Evolutionary conservation across 2,797 vertebrate genomes (phyloP).

Genomic region (Lithobates sylvaticus): DNA sequence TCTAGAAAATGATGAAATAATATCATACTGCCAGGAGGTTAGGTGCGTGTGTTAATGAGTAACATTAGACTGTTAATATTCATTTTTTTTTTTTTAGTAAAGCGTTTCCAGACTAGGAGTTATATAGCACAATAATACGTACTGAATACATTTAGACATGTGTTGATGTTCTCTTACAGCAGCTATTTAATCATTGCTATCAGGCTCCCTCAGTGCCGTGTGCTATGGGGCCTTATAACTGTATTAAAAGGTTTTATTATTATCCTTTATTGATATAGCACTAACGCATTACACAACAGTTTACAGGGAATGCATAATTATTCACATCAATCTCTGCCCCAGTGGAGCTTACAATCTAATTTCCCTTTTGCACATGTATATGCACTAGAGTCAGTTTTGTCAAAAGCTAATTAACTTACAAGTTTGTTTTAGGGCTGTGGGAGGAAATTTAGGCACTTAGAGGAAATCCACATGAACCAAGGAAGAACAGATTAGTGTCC

Average conservation of each 20-base stretch:
- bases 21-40: background rate
- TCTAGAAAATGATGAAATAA: slow-evolving; percentile 17
- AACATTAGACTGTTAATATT: background rate
- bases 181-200: background rate
- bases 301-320: background rate
- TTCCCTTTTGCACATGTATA: background rate
- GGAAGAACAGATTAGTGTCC: background rate
- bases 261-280: background rate
- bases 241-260: slow-evolving; percentile 1
- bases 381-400: background rate
- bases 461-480: background rate
- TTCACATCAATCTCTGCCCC: background rate
- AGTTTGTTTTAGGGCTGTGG: background rate
- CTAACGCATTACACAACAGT: background rate
- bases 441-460: background rate
- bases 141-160: background rate
- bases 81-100: background rate
- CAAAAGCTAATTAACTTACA: background rate
- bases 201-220: background rate
- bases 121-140: background rate
- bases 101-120: background rate
- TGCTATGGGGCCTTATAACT: background rate
- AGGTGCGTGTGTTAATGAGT: background rate
- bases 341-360: background rate
- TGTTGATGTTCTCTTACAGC: background rate